phyloP scores from a whole-genome alignment of 2,888 invertebrate species.

The Galerucella calmariensis region DNA sequence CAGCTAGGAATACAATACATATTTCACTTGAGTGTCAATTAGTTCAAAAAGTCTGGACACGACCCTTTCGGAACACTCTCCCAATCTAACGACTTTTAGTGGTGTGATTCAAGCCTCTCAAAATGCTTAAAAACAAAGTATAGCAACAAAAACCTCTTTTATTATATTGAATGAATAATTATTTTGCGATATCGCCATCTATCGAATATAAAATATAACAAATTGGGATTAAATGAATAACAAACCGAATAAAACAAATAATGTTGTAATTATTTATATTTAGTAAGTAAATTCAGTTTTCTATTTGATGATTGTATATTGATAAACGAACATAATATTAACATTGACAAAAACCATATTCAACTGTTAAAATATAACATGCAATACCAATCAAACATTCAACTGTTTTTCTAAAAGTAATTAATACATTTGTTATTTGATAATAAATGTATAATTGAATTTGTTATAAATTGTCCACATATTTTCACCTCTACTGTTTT shows the following conservation, averaged over 20 bases:
- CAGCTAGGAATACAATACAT: no score
- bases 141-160: no score
- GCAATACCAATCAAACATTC: slow-evolving; percentile 35
- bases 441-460: slow-evolving; percentile 34
- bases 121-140: no score
- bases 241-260: slow-evolving; percentile 46
- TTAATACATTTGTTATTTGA: slow-evolving; percentile 38
- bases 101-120: no score
- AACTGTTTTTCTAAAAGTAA: slow-evolving; percentile 38
- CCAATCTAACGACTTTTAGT: no score
- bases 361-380: slow-evolving; percentile 22
- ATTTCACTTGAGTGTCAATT: no score
- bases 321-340: slow-evolving; percentile 50
- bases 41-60: no score
- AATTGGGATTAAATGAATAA: slow-evolving; percentile 29
- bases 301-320: slow-evolving; percentile 49
- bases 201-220: slow-evolving; percentile 12
- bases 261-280: slow-evolving; percentile 48
- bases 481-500: slow-evolving; percentile 18
- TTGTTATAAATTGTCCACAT: slow-evolving; percentile 25
- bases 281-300: slow-evolving; percentile 47
- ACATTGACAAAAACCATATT: slow-evolving; percentile 34
- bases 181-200: not conserved
- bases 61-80: no score
- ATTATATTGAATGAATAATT: not conserved